Evolutionary conservation across 2,797 vertebrate genomes (phyloP).

Genomic region (Enteromius unitaeniatus): DNA sequence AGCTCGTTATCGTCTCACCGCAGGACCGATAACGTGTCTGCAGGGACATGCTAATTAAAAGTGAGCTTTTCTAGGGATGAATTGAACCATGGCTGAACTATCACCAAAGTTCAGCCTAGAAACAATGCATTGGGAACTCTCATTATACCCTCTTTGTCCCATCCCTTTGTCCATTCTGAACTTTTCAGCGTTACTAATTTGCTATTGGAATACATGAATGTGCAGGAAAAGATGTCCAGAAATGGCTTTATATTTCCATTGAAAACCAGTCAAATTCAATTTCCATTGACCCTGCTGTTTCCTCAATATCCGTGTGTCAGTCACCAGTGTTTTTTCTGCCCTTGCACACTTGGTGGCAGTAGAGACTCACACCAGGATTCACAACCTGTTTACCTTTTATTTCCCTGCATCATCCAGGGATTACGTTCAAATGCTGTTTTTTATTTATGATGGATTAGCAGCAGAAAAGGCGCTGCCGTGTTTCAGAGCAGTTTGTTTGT

Average conservation of each 20-base stretch:
- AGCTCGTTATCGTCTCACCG: conserved; percentile 75
- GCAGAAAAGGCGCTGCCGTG: conserved; percentile 19
- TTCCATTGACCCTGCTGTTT: conserved; percentile 22
- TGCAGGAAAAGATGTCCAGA: not conserved
- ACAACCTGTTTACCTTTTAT: conserved; percentile 3
- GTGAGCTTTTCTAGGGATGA: conserved; percentile 57
- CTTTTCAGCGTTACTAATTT: conserved; percentile 25
- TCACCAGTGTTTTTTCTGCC: not conserved
- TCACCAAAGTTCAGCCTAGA: conserved; percentile 58
- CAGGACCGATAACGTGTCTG: conserved; percentile 74
- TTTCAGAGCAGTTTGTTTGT: conserved; percentile 39
- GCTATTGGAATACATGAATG: conserved; percentile 9
- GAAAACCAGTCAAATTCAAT: conserved; percentile 3
- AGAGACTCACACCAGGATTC: conserved; percentile 66
- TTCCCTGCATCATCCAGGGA: conserved; percentile 18
- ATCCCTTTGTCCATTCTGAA: conserved; percentile 28
- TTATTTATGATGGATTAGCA: conserved; percentile 31
- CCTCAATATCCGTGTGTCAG: not conserved
- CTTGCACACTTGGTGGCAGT: conserved; percentile 79
- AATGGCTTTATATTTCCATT: conserved; percentile 11
- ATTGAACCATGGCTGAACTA: conserved; percentile 55
- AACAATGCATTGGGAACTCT: conserved; percentile 52
- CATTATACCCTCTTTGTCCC: conserved; percentile 60
- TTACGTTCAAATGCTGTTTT: conserved; percentile 48
- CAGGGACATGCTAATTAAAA: conserved; percentile 76